Conservation (phyloP, 2,113 vertebrate genomes). For the Trichomycterus rosablanca region DNA sequence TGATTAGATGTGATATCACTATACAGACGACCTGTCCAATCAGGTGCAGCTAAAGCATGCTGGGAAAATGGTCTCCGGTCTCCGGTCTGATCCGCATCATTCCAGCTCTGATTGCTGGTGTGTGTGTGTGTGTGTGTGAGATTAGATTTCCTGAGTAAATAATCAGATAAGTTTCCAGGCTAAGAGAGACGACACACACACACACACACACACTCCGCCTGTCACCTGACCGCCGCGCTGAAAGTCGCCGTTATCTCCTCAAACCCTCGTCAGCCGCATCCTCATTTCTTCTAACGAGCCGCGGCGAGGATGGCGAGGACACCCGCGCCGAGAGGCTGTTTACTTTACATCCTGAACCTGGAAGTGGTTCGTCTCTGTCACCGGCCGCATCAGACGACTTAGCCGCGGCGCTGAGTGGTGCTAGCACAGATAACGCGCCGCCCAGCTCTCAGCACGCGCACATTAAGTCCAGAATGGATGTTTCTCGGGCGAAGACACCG, state of each 20-base stretch:
- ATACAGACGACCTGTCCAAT: too few relatives aligned
- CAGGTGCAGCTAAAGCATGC: conserved; percentile 1
- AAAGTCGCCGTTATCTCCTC: conserved; percentile 64
- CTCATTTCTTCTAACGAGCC: conserved; percentile 72
- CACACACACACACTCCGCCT: conserved; percentile 37
- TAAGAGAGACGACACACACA: conserved; percentile 57
- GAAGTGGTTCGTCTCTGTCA: conserved; percentile 64
- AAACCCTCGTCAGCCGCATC: conserved; percentile 62
- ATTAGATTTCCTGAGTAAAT: conserved; percentile 63
- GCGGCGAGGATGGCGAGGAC: conserved; percentile 52
- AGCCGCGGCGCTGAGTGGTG: conserved; percentile 30
- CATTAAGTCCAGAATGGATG: conserved; percentile 44
- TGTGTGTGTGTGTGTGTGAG: conserved; percentile 63
- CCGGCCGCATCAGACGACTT: conserved; percentile 30
- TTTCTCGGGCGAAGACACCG: conserved; percentile 19
- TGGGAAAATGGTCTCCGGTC: conserved; percentile 21
- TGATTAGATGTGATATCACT: too few relatives aligned
- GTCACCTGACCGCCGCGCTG: conserved; percentile 30
- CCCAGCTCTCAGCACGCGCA: conserved; percentile 47
- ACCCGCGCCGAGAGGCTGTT: conserved; percentile 63
- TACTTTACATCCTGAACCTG: conserved; percentile 63
- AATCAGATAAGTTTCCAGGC: conserved; percentile 66
- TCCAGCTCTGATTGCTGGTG: conserved; percentile 53
- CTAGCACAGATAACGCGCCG: conserved; percentile 59
- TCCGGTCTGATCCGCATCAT: conserved; percentile 57